Conservation (phyloP, 2,113 vertebrate genomes). For the Saccopteryx leptura region DNA sequence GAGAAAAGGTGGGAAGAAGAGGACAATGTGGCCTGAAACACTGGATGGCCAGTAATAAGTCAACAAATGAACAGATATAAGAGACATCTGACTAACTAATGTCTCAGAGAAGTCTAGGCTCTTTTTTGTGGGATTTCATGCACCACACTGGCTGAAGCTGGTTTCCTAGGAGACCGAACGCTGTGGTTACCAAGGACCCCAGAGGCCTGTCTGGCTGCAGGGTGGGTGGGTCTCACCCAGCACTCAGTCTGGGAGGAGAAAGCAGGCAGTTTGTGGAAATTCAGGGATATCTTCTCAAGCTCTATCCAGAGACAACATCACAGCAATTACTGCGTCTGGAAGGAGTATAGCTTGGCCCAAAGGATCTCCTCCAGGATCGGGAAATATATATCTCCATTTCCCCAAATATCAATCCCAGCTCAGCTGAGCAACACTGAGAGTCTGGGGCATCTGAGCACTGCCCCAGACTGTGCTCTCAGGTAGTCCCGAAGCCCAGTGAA, state of each 20-base stretch:
- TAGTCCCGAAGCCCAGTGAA: not conserved
- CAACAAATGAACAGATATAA: not conserved
- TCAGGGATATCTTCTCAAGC: not conserved
- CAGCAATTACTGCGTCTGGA: not conserved
- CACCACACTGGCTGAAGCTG: not conserved
- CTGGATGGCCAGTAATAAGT: not conserved
- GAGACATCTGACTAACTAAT: not conserved
- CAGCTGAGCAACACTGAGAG: not conserved
- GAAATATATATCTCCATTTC: not conserved
- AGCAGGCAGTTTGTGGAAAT: not conserved
- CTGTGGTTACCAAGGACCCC: no score
- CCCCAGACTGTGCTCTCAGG: not conserved
- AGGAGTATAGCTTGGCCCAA: not conserved
- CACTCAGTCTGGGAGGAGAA: not conserved
- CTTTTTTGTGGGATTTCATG: not conserved
- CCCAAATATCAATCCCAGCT: not conserved
- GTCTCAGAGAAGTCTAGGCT: not conserved
- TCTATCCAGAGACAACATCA: not conserved
- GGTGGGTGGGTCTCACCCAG: not conserved
- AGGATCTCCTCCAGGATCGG: not conserved
- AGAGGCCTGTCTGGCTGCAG: not conserved
- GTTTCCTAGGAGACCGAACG: not conserved
- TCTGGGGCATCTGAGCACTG: no score
- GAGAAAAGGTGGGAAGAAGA: not conserved
- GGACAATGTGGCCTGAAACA: not conserved